A percentile compares a stretch with the other conserved stretches of the same genome.
Evolutionary conservation across 2,113 vertebrate species (phyloP).

Genomic region (Periophthalmus modestus): DNA sequence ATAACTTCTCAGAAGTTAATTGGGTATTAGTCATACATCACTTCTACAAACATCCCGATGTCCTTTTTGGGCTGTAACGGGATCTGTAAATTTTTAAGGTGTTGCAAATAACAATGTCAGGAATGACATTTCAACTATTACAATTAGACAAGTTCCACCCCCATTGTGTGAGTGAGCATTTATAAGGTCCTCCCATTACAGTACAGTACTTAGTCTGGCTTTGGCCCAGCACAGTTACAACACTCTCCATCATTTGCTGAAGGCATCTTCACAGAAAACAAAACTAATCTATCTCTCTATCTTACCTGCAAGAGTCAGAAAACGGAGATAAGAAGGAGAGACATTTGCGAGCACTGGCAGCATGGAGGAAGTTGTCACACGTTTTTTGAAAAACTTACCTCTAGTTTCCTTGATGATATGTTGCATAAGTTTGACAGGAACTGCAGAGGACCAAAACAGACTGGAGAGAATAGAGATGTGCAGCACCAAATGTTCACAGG

Average conservation of each 20-base stretch:
- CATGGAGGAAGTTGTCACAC: background rate
- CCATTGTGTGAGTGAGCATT: background rate
- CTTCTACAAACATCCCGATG: background rate
- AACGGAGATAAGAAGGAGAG: background rate
- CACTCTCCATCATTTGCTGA: background rate
- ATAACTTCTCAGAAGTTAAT: background rate
- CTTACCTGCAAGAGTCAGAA: background rate
- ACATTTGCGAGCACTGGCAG: background rate
- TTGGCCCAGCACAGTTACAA: background rate
- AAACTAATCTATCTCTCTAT: background rate
- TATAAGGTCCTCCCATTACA: background rate
- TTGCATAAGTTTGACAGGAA: conserved; percentile 30
- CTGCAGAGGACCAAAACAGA: conserved; percentile 24
- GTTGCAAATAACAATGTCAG: background rate
- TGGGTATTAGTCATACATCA: background rate
- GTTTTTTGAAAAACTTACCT: conserved; percentile 25
- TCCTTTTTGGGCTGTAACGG: background rate
- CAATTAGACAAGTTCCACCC: background rate
- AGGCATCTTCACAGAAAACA: background rate
- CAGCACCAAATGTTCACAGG: conserved; percentile 65
- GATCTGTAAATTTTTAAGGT: background rate
- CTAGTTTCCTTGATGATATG: conserved; percentile 37
- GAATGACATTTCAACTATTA: background rate
- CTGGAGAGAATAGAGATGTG: conserved; percentile 63
- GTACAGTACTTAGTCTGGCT: background rate